Evolutionary conservation across 2,113 vertebrate species (phyloP).

Genomic region (Stegastes partitus): DNA sequence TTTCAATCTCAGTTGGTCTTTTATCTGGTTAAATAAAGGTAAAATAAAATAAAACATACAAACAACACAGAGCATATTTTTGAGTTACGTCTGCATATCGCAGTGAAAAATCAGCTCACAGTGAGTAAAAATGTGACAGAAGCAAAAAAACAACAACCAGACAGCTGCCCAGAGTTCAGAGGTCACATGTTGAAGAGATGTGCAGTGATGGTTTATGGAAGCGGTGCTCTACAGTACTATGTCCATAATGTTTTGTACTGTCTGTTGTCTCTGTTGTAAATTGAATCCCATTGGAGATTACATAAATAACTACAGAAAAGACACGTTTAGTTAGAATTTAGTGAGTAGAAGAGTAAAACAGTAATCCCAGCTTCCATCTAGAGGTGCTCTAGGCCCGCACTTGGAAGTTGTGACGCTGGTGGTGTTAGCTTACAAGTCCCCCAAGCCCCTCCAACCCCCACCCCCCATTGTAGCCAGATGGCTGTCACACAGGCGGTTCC

Average conservation of each 20-base stretch:
- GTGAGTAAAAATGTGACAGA: too few relatives aligned
- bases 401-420: slow-evolving; percentile 39
- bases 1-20: too few relatives aligned
- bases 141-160: too few relatives aligned
- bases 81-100: too few relatives aligned
- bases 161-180: too few relatives aligned
- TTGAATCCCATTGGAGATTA: neutral
- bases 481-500: slow-evolving; percentile 81
- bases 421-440: slow-evolving; percentile 58
- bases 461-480: slow-evolving; percentile 81
- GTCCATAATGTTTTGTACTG: neutral
- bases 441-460: slow-evolving; percentile 23
- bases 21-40: too few relatives aligned
- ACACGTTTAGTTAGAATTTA: neutral
- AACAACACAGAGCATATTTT: too few relatives aligned
- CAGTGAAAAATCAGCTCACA: too few relatives aligned
- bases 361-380: slow-evolving; percentile 47
- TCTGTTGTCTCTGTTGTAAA: neutral
- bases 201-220: neutral
- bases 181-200: too few relatives aligned
- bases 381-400: slow-evolving; percentile 46
- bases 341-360: slow-evolving; percentile 5
- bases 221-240: neutral
- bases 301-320: neutral
- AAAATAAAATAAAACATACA: too few relatives aligned